Conservation (phyloP, 2,113 vertebrate genomes). For the Murina feae region DNA sequence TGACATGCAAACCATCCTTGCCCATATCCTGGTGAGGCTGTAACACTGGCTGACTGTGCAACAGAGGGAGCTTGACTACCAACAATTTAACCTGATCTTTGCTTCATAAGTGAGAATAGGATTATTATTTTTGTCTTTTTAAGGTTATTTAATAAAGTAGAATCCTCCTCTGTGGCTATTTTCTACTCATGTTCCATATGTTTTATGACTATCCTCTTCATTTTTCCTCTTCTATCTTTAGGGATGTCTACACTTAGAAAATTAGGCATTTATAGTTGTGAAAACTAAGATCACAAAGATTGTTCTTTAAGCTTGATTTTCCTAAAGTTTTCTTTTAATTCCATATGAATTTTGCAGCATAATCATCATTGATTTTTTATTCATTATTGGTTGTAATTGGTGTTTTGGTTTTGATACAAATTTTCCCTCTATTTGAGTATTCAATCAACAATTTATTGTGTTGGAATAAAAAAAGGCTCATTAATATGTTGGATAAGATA, state of each 20-base stretch:
- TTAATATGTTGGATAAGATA: neutral
- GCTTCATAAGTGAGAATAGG: neutral
- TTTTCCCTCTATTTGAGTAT: neutral
- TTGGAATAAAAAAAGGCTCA: neutral
- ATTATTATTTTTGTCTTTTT: constrained; percentile 23
- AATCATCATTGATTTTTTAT: neutral
- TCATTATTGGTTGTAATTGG: neutral
- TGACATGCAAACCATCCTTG: neutral
- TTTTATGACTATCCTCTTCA: neutral
- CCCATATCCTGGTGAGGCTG: neutral
- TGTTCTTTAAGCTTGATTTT: neutral
- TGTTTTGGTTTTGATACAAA: constrained; percentile 17
- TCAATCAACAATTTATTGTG: neutral
- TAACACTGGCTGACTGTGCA: neutral
- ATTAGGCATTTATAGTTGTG: neutral
- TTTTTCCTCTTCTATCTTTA: neutral
- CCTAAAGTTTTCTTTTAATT: neutral
- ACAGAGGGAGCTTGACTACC: neutral
- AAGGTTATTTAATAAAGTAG: neutral
- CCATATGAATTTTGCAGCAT: neutral
- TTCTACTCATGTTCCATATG: neutral
- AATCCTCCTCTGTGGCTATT: neutral
- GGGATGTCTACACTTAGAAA: neutral
- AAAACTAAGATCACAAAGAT: neutral
- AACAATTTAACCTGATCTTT: neutral